Evolutionary conservation across 2,797 vertebrate genomes (phyloP), one percentile per base, ranked within the genome.

Genomic region (Danionella dracula): DNA sequence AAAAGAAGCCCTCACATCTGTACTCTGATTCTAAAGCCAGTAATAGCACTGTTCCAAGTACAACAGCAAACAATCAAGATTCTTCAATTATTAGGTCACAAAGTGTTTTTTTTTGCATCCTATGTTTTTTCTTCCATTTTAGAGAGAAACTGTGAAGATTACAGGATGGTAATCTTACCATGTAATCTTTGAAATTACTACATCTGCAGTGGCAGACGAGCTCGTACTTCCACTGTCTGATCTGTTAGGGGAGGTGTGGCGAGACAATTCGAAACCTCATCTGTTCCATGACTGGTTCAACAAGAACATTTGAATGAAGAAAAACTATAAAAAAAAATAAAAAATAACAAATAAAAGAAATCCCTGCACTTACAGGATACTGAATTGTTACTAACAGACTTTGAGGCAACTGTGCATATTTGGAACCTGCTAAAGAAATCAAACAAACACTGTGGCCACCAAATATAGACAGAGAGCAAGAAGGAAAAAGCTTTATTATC

Each of bases 171-270:
- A 74, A 71, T n/a, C 70, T 79, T 78, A 79, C 74, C 75, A 62
- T 82, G 64, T 83, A 83, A 84, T 85, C 81, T 86, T 81, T 83
- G 79, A 76, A 73, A 81, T 70, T 54, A 82, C 82, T 80, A 78
- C 74, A 81, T 83, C 75, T 83, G 75, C n/a, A 75, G 67, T 70
- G 73, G 37, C 66, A 70, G 78, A 72, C 73, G 58, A 60, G 61
- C 67, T 73, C 69, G 71, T 78, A 71, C 77, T 72, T 66, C 27
- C 62, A 48, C 53, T 15, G 58, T 76, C 71, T 82, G 73, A 79
- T 64, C 42, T 54, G 56, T 64, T 63, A 61, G 69, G 38, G 57
- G 70, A 74, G 55, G 16, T 66, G 60, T 57, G 55, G 68, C 40
- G 31, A 69, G 68, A 72, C 71, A 29, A 45, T 23, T 63, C 42